Evolutionary conservation across 2,888 invertebrate species (phyloP), one percentile per base, ranked within the genome.

Genomic region (Limenitis camilla): DNA sequence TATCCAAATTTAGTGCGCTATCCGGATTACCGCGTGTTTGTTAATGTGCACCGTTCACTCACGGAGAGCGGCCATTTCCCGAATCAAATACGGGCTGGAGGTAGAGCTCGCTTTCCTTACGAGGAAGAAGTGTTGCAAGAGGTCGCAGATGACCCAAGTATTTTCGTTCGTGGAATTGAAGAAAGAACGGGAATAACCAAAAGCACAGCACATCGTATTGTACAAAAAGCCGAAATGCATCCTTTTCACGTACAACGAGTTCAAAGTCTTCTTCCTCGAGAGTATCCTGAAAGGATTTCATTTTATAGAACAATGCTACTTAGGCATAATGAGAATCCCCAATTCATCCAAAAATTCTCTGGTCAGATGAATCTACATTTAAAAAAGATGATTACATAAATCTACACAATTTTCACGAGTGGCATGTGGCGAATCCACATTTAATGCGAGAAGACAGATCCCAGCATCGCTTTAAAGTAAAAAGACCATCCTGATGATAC

Each of bases 381-480:
- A 52, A 53, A 51, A 55, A 52, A 56, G 53, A 59, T 51, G 62
- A 55, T 8, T 59, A 58, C 46, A 49, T 56, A 8, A 54, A 58
- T 39, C 7, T 56, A 36, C 56, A 57, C 27, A 56, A 61, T 42
- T 49, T 54, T 10, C 56, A 61, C 47, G 52, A 44, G 44, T 59
- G 56, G 59, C 56, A 59, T 32, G 49, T 56, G 36, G 49, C 35
- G 32, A 59, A 59, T 48, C 59, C 56, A 41, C 43, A 55, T 40
- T 50, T 57, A 41, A 56, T 60, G 41, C 35, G 61, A 53, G 51
- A 59, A 53, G 55, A 60, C 36, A 48, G 56, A 53, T 61, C 58
- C 33, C 59, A 63, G 44, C 58, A 60, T 49, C 60, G 45, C 36
- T 61, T 63, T 49, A 60, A 61, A 60, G 45, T 63, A 40, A 65